A percentile compares a stretch with the other conserved stretches of the same genome.
phyloP scores from a whole-genome alignment of 2,888 invertebrate species.

The Drosophila pegasa region DNA sequence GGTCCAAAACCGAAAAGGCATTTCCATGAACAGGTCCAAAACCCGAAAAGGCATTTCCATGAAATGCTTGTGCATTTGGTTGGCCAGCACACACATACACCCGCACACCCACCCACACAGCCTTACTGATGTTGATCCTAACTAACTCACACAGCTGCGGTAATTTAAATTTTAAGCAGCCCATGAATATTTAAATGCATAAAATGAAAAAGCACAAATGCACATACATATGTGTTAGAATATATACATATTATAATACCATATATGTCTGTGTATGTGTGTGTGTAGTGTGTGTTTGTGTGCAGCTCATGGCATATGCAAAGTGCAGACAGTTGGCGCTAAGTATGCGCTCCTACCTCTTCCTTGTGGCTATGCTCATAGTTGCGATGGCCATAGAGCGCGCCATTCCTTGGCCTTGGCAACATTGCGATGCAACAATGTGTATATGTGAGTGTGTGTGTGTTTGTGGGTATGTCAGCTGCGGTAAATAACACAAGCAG shows the following conservation, averaged over 20 bases:
- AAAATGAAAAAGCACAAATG: constrained; percentile 73
- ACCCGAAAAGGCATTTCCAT: constrained; percentile 34
- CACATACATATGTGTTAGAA: constrained; percentile 36
- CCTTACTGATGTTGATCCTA: constrained; percentile 1
- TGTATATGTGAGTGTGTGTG: neutral
- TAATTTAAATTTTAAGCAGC: constrained; percentile 71
- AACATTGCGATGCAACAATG: constrained; percentile 1
- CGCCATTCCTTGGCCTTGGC: constrained; percentile 46
- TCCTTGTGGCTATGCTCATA: constrained; percentile 3
- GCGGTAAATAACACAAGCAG: constrained; percentile 14
- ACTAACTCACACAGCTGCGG: constrained; percentile 33
- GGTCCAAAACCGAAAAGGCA: constrained; percentile 21
- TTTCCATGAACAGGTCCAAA: constrained; percentile 26
- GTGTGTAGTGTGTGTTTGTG: constrained; percentile 1
- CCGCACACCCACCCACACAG: neutral
- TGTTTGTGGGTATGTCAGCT: no score
- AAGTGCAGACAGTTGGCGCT: constrained; percentile 45
- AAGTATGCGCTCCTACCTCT: constrained; percentile 42
- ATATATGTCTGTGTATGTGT: neutral
- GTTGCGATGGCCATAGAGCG: constrained; percentile 17
- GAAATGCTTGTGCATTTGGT: constrained; percentile 45
- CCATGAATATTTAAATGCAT: constrained; percentile 75
- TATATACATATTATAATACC: constrained; percentile 1
- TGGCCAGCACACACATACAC: constrained; percentile 12
- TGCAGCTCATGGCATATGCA: constrained; percentile 35